These are phyloP conservation scores for Polydrusus pterygomalis DNA, from an alignment of 2,888 invertebrate genomes.

Conservation along the genomic window DNA sequence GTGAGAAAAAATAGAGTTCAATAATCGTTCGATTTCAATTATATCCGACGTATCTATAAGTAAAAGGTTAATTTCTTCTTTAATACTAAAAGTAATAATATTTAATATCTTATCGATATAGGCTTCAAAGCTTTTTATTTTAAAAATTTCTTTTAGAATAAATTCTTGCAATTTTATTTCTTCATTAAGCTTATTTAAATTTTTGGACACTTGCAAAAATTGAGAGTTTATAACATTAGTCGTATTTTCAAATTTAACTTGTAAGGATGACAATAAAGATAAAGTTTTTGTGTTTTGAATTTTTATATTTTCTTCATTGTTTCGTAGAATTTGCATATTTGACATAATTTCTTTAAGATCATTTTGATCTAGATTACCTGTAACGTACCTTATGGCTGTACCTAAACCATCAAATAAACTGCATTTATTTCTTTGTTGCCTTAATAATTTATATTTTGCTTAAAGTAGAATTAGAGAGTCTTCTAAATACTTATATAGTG, in stretches of 20 bases:
- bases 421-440: conserved; percentile 30
- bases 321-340: conserved; percentile 41
- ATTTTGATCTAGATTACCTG: conserved; percentile 32
- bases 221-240: conserved; percentile 30
- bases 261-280: conserved; percentile 66
- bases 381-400: conserved; percentile 30
- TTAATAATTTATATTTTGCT: conserved; percentile 22
- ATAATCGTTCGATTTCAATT: conserved; percentile 19
- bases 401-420: conserved; percentile 25
- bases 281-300: conserved; percentile 41
- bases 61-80: conserved; percentile 29
- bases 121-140: conserved; percentile 28
- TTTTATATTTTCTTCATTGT: conserved; percentile 33
- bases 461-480: conserved; percentile 20
- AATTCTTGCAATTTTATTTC: conserved; percentile 28
- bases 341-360: conserved; percentile 36
- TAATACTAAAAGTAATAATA: conserved; percentile 30
- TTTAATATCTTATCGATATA: conserved; percentile 32
- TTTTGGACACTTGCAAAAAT: conserved; percentile 14
- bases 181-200: conserved; percentile 24
- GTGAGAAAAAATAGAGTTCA: conserved; percentile 23
- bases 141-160: conserved; percentile 36
- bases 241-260: conserved; percentile 39
- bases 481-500: conserved; percentile 21
- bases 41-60: conserved; percentile 23